Percentiles rank a stretch among this genome's conserved stretches.
phyloP scores from a whole-genome alignment of 2,113 vertebrate genomes.

The Falcunculus frontatus region DNA sequence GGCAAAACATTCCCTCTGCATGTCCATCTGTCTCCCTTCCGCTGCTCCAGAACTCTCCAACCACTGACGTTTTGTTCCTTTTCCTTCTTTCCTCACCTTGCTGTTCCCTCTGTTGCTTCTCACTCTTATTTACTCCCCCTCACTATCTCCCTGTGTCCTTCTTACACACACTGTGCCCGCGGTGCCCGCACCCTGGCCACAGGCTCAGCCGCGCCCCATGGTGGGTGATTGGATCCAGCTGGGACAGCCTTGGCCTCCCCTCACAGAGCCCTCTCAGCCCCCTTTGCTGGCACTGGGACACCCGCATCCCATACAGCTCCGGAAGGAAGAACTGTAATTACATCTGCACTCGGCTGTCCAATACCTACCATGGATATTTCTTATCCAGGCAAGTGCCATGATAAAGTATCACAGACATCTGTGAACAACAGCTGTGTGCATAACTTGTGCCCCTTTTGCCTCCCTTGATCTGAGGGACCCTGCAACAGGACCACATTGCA shows the following conservation, averaged over 20 bases:
- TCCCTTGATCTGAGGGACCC: not conserved
- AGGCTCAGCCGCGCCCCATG: accelerated
- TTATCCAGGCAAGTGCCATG: not conserved
- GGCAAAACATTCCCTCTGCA: not conserved
- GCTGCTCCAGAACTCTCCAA: not conserved
- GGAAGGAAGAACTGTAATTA: not conserved
- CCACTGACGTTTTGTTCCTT: not conserved
- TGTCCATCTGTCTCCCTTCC: accelerated
- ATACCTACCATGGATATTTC: accelerated
- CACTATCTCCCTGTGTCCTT: not conserved
- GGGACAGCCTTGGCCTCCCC: accelerated
- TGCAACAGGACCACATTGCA: accelerated
- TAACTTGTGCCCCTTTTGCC: accelerated
- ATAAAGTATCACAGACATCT: not conserved
- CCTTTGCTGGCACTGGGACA: accelerated
- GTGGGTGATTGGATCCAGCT: accelerated
- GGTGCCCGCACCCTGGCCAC: accelerated
- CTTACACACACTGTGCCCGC: accelerated
- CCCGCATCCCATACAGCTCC: accelerated
- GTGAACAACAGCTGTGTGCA: accelerated
- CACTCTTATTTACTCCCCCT: accelerated
- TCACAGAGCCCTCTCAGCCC: accelerated
- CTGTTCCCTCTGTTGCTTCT: not conserved
- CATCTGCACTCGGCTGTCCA: too few species aligned
- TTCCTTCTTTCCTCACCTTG: not conserved